Conservation (phyloP, 2,888 invertebrate species). For the Melanargia galathea region DNA sequence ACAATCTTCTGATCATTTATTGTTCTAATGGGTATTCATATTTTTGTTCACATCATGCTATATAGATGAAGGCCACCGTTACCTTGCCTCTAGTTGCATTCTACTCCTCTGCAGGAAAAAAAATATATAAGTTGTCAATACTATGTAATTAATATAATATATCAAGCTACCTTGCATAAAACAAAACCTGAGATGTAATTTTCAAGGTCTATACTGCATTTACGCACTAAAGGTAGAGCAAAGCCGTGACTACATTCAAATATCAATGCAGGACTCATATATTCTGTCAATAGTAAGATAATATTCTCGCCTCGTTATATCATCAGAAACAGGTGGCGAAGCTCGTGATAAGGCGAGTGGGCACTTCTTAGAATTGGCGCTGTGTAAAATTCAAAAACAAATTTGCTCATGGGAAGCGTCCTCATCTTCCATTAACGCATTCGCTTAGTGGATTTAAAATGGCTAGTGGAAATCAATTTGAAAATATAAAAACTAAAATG, state of each 20-base stretch:
- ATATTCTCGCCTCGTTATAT: constrained; percentile 38
- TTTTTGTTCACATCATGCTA: constrained; percentile 32
- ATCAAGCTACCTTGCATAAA: constrained; percentile 40
- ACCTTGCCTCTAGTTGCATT: constrained; percentile 40
- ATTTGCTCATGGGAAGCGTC: constrained; percentile 79
- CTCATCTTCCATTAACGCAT: constrained; percentile 79
- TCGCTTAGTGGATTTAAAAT: constrained; percentile 74
- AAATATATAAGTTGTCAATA: constrained; percentile 38
- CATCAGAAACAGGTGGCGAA: constrained; percentile 50
- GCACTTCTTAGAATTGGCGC: constrained; percentile 60
- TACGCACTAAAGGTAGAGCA: constrained; percentile 41
- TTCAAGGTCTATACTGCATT: constrained; percentile 39
- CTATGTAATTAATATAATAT: constrained; percentile 34
- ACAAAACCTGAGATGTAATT: constrained; percentile 36
- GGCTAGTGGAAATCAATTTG: constrained; percentile 78
- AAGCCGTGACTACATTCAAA: constrained; percentile 39
- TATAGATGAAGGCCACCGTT: constrained; percentile 37
- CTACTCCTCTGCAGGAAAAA: constrained; percentile 41
- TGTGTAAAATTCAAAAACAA: constrained; percentile 66
- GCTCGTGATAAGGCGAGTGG: constrained; percentile 71
- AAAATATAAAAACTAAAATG: constrained; percentile 77
- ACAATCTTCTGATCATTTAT: constrained; percentile 7
- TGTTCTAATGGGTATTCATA: neutral
- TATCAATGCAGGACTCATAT: constrained; percentile 37
- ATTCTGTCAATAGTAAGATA: constrained; percentile 29